Percentiles rank a stretch among this genome's conserved stretches.
Evolutionary conservation across 2,113 vertebrate species (phyloP).

Genomic region (Rhabdornis inornatus): DNA sequence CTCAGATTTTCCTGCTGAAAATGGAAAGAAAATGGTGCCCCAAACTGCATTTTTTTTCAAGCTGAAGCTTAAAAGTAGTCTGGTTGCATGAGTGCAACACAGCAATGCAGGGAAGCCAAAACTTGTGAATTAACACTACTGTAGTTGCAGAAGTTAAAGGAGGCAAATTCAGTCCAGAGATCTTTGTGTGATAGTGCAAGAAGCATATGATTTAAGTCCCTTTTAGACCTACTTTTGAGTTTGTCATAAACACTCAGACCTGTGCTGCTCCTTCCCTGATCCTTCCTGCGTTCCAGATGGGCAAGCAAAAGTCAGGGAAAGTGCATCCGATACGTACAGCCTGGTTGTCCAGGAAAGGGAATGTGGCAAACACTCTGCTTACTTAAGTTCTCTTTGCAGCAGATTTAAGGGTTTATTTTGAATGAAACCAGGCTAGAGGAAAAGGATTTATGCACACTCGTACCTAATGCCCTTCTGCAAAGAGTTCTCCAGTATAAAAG

Average conservation of each 20-base stretch:
- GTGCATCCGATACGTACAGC: background rate
- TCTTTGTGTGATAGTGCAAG: background rate
- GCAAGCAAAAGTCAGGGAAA: background rate
- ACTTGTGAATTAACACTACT: background rate
- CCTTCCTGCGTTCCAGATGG: background rate
- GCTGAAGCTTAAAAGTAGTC: background rate
- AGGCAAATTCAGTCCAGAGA: background rate
- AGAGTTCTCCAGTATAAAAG: background rate
- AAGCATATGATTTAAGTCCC: background rate
- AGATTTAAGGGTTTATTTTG: background rate
- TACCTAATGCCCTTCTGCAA: background rate
- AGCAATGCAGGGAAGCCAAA: background rate
- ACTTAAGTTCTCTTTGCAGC: background rate
- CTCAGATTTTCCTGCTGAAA: background rate
- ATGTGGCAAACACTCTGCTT: background rate
- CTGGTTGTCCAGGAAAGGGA: background rate
- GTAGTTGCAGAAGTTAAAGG: background rate
- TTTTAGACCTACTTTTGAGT: background rate
- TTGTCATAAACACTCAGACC: background rate
- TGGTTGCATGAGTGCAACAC: background rate
- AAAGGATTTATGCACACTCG: background rate
- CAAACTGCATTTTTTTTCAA: background rate
- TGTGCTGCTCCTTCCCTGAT: background rate
- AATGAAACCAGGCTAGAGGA: background rate
- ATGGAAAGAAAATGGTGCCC: background rate